Evolutionary conservation across 2,797 vertebrate species (phyloP).

Genomic region (Sebastes vulpes): DNA sequence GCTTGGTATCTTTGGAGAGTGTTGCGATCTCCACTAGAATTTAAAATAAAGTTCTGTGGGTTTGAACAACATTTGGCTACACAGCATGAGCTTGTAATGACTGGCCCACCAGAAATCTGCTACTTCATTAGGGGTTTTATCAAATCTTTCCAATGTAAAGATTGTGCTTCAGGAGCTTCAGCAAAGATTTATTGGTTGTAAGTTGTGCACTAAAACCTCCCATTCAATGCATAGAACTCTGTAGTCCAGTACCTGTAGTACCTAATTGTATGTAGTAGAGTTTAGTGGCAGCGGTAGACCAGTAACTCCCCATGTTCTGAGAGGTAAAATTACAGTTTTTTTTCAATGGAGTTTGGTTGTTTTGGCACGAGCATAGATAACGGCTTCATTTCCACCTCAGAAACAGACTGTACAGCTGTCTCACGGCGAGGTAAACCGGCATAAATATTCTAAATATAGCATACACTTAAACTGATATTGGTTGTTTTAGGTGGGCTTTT

Average conservation of each 20-base stretch:
- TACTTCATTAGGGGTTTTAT: not conserved
- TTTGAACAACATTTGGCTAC: slow-evolving; percentile 46
- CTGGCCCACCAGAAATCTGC: slow-evolving; percentile 39
- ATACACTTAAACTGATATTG: too few relatives aligned
- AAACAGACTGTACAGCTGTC: too few relatives aligned
- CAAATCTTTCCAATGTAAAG: not conserved
- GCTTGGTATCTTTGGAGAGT: not conserved
- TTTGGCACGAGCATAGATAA: too few relatives aligned
- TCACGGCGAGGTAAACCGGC: too few relatives aligned
- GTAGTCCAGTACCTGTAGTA: not conserved
- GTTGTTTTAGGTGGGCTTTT: too few relatives aligned
- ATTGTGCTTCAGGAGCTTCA: not conserved
- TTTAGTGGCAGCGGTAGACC: too few relatives aligned
- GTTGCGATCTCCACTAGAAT: not conserved
- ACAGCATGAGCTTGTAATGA: slow-evolving; percentile 33
- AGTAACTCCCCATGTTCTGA: too few relatives aligned
- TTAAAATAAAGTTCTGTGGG: slow-evolving; percentile 34
- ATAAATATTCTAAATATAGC: too few relatives aligned
- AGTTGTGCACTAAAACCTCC: not conserved
- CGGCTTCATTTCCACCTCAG: too few relatives aligned
- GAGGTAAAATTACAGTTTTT: too few relatives aligned
- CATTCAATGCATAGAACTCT: not conserved
- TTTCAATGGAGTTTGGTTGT: too few relatives aligned
- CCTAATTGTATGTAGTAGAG: not conserved
- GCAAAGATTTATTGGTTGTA: not conserved